Percentiles rank a stretch among this genome's conserved stretches.
phyloP scores from a whole-genome alignment of 2,113 vertebrate species.

The Cnemophilus loriae region DNA sequence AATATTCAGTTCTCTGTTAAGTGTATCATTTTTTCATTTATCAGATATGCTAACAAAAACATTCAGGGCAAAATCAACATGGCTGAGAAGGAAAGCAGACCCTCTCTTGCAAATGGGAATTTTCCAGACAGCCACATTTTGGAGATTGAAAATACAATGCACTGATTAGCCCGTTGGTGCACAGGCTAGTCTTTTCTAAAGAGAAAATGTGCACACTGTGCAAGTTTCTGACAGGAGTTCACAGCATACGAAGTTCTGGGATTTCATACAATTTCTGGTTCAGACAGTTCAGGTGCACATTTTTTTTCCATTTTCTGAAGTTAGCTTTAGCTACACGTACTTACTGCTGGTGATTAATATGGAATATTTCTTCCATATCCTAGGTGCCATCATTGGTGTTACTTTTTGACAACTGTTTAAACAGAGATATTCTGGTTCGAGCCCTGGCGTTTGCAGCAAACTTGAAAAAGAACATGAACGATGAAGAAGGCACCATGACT shows the following conservation, averaged over 20 bases:
- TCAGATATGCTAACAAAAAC: neutral
- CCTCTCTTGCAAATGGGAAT: neutral
- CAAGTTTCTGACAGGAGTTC: neutral
- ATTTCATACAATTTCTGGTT: neutral
- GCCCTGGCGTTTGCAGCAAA: constrained; percentile 82
- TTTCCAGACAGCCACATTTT: neutral
- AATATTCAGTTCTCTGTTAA: neutral
- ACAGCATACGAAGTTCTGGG: neutral
- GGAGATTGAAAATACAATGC: neutral
- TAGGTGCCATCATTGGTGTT: constrained; percentile 76
- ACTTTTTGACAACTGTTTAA: constrained; percentile 76
- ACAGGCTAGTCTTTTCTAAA: neutral
- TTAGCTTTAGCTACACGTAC: neutral
- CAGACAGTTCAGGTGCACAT: neutral
- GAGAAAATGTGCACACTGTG: neutral
- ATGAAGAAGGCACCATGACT: neutral
- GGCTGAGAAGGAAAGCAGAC: neutral
- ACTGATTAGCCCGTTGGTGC: neutral
- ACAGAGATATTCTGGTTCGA: constrained; percentile 81
- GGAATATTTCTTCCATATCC: neutral
- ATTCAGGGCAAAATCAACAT: neutral
- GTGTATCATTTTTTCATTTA: neutral
- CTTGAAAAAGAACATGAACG: constrained; percentile 68
- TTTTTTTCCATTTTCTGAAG: neutral
- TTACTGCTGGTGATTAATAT: neutral